These are phyloP conservation scores for Philopedon plagiatum DNA, from an alignment of 2,888 invertebrate species.

Conservation along the genomic window DNA sequence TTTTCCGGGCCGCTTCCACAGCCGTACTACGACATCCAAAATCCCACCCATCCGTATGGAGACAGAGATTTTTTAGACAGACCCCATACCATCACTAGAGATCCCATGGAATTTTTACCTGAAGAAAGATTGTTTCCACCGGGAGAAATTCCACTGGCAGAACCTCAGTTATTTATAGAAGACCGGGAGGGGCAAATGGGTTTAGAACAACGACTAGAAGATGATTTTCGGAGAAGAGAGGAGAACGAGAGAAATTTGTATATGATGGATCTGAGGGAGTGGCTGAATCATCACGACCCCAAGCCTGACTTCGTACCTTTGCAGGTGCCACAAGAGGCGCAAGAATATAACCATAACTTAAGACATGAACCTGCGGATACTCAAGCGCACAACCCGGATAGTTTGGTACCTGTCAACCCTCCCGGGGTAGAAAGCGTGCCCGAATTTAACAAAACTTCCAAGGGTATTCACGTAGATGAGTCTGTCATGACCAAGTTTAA, in stretches of 20 bases:
- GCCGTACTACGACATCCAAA: background rate
- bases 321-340: background rate
- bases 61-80: background rate
- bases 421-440: background rate
- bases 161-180: background rate
- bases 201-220: background rate
- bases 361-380: too few relatives aligned
- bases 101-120: background rate
- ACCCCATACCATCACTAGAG: background rate
- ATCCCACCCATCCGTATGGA: background rate
- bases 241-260: background rate
- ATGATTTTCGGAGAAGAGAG: too few relatives aligned
- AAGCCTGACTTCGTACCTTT: background rate
- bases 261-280: background rate
- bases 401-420: background rate
- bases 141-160: too few relatives aligned
- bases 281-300: background rate
- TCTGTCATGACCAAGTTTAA: constrained; percentile 33
- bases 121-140: background rate
- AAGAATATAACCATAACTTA: too few relatives aligned
- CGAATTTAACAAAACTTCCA: background rate
- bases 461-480: constrained; percentile 28
- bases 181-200: background rate
- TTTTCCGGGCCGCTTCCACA: background rate
- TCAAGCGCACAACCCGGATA: background rate